Evolutionary conservation across 2,797 vertebrate species (phyloP).

Genomic region (Pelochelys cantorii): DNA sequence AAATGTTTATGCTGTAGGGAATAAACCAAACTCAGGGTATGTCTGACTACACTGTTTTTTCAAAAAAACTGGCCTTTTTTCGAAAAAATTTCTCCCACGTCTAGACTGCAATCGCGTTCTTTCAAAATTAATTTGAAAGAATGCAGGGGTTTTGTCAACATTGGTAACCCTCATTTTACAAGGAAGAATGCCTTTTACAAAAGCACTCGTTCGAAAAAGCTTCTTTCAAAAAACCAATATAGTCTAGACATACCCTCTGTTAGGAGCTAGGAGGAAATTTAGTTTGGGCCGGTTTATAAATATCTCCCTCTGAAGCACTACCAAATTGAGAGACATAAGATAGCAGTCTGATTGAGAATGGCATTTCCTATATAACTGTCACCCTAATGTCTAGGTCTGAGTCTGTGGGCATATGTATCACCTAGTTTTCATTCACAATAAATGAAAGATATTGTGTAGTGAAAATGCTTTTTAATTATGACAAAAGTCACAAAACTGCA

Average conservation of each 20-base stretch:
- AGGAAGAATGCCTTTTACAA: no score
- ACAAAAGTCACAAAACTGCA: not conserved
- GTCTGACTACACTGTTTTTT: no score
- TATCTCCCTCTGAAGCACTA: not conserved
- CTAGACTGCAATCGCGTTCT: no score
- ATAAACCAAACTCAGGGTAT: not conserved
- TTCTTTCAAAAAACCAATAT: no score
- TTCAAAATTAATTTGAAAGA: no score
- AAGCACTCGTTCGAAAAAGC: no score
- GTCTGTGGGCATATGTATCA: not conserved
- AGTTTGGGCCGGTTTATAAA: conserved; percentile 17
- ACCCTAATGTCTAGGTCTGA: not conserved
- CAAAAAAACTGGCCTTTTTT: no score
- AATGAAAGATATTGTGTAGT: not conserved
- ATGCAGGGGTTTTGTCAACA: no score
- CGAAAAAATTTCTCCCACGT: no score
- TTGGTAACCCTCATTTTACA: no score
- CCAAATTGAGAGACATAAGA: not conserved
- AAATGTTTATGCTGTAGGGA: not conserved
- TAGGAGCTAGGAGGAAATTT: conserved; percentile 7
- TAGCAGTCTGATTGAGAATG: not conserved
- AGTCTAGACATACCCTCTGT: not conserved
- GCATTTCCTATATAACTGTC: not conserved
- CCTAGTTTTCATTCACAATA: not conserved
- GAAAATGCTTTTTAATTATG: not conserved